These are phyloP conservation scores for Sternotherus odoratus DNA, from an alignment of 2,797 vertebrate genomes.

Conservation along the genomic window DNA sequence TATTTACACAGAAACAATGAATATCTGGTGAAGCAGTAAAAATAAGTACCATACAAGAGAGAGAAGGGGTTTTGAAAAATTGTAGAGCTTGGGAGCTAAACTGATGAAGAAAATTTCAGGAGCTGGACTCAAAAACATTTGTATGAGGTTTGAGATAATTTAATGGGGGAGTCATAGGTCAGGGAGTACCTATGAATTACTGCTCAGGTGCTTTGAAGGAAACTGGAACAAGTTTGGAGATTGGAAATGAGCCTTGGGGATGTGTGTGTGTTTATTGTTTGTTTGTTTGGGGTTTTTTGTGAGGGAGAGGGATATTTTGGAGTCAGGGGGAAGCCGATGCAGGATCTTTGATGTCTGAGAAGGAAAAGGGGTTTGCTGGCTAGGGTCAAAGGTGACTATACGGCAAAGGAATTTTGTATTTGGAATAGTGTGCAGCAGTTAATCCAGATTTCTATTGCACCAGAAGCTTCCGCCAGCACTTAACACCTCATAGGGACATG, in stretches of 20 bases:
- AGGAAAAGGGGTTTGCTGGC: neutral
- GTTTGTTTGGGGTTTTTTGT: neutral
- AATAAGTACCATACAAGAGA: neutral
- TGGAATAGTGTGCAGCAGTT: neutral
- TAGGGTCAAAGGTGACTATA: neutral
- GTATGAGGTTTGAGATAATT: neutral
- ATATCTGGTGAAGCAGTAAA: neutral
- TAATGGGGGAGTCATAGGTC: neutral
- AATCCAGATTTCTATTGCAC: neutral
- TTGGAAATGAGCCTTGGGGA: neutral
- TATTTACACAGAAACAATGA: neutral
- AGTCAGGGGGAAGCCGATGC: neutral
- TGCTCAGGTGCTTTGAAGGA: neutral
- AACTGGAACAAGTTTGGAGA: neutral
- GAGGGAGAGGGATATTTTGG: neutral
- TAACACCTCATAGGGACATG: neutral
- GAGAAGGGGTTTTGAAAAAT: neutral
- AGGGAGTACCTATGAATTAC: neutral
- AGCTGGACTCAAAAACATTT: neutral
- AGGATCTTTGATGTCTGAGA: neutral
- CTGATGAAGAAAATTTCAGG: neutral
- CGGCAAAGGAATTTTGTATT: neutral
- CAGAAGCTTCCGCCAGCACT: neutral
- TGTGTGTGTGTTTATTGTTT: neutral
- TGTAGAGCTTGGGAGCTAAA: neutral